Percentiles rank a stretch among this genome's conserved stretches.
These are phyloP conservation scores for Gila robusta DNA, from an alignment of 2,797 vertebrate species.

Conservation along the genomic window DNA sequence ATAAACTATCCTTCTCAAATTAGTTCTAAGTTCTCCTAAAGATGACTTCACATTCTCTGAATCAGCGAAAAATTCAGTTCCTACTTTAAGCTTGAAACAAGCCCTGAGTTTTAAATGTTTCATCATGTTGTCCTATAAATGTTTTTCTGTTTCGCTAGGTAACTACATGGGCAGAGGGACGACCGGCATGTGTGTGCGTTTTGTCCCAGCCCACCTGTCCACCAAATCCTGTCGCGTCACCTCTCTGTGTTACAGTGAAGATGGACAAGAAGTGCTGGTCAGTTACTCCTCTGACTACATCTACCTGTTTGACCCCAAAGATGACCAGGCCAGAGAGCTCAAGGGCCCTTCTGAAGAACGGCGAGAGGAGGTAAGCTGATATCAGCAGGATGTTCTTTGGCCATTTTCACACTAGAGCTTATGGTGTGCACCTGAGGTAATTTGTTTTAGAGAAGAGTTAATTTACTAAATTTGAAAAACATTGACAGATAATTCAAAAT, in stretches of 20 bases:
- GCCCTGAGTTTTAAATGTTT: background rate
- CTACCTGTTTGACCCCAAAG: slow-evolving; percentile 96
- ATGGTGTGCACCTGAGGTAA: background rate
- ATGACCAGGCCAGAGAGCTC: slow-evolving; percentile 94
- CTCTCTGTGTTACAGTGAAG: slow-evolving; percentile 95
- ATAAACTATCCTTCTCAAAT: too few relatives aligned
- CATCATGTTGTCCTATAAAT: background rate
- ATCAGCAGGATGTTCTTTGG: background rate
- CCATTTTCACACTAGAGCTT: slow-evolving; percentile 1
- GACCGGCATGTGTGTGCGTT: slow-evolving; percentile 95
- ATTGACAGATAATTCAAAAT: background rate
- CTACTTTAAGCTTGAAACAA: background rate
- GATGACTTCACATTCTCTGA: background rate
- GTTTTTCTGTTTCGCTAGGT: slow-evolving; percentile 73
- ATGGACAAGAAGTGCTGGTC: slow-evolving; percentile 96
- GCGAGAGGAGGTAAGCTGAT: slow-evolving; percentile 87
- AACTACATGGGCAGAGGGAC: slow-evolving; percentile 95
- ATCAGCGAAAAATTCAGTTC: background rate
- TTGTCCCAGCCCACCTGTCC: slow-evolving; percentile 93
- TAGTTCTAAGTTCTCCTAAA: background rate
- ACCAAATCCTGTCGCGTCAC: slow-evolving; percentile 98
- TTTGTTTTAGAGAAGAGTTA: background rate
- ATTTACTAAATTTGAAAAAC: background rate
- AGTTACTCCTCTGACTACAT: slow-evolving; percentile 99
- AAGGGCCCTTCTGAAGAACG: slow-evolving; percentile 95